Conservation (phyloP, 2,888 invertebrate species). For the Philaethria dido region DNA sequence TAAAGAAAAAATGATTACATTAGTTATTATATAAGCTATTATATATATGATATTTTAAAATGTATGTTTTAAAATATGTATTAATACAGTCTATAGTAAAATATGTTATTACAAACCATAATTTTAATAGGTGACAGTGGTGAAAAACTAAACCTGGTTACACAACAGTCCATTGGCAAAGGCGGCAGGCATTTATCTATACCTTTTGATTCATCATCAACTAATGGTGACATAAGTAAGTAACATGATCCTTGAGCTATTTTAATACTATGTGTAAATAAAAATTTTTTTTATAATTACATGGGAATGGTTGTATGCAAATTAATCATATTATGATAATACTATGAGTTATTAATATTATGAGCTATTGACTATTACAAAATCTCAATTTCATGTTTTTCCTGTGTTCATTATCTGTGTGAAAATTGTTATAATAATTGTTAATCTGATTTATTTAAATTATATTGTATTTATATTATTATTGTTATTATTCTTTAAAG, state of each 20-base stretch:
- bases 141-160: constrained; percentile 64
- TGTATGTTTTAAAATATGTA: no score
- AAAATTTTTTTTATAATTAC: constrained; percentile 2
- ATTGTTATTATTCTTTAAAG: no score
- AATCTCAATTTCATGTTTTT: no score
- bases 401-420: no score
- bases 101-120: constrained; percentile 3
- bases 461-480: no score
- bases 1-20: constrained; percentile 38
- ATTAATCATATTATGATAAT: not conserved
- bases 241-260: constrained; percentile 44
- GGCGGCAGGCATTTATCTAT: constrained; percentile 75
- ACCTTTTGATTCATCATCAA: constrained; percentile 72
- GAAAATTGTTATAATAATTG: no score
- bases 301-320: not conserved
- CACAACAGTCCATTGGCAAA: constrained; percentile 62
- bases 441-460: no score
- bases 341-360: no score
- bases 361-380: no score
- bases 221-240: constrained; percentile 78
- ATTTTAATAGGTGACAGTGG: constrained; percentile 66
- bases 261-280: not conserved
- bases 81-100: not conserved
- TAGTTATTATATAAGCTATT: not conserved
- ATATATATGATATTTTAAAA: no score